Conservation (phyloP, 1,140 invertebrate genomes). For the Drosophila novamexicana region DNA sequence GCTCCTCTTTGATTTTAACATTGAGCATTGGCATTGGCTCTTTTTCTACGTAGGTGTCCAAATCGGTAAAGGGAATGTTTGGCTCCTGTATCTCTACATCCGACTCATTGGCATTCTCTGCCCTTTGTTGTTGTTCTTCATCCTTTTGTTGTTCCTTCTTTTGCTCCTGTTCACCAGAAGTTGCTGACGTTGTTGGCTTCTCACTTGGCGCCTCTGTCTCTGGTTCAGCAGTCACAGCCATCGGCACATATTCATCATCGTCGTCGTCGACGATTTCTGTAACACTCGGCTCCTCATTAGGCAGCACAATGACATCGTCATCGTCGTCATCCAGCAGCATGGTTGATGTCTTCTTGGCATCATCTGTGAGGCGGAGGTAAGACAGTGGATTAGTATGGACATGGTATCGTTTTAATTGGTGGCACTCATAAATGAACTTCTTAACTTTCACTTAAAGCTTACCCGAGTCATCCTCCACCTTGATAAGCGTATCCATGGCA, state of each 20-base stretch:
- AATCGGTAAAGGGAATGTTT: constrained; percentile 84
- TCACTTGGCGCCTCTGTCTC: constrained; percentile 48
- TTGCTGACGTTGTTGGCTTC: constrained; percentile 34
- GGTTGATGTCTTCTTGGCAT: constrained; percentile 24
- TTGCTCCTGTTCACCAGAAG: constrained; percentile 21
- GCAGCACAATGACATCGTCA: constrained; percentile 83
- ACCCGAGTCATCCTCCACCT: constrained; percentile 63
- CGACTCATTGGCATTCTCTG: constrained; percentile 70
- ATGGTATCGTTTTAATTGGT: too few relatives aligned
- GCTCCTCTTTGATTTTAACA: constrained; percentile 80
- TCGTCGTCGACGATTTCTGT: constrained; percentile 84
- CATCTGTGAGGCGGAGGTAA: constrained; percentile 12
- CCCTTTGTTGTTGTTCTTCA: constrained; percentile 31
- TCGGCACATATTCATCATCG: constrained; percentile 81
- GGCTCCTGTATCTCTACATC: constrained; percentile 84
- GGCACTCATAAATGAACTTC: neutral
- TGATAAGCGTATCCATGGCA: constrained; percentile 77
- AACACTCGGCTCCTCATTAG: constrained; percentile 80
- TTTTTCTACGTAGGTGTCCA: constrained; percentile 85
- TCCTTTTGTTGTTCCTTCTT: constrained; percentile 29
- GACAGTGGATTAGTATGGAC: neutral
- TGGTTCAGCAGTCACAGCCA: constrained; percentile 55
- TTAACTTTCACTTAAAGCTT: neutral
- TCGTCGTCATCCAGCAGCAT: constrained; percentile 70
- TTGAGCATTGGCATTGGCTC: constrained; percentile 67